Percentiles rank a stretch among this genome's conserved stretches.
These are phyloP conservation scores for Toxotes jaculatrix DNA, from an alignment of 2,113 vertebrate genomes.

Conservation along the genomic window DNA sequence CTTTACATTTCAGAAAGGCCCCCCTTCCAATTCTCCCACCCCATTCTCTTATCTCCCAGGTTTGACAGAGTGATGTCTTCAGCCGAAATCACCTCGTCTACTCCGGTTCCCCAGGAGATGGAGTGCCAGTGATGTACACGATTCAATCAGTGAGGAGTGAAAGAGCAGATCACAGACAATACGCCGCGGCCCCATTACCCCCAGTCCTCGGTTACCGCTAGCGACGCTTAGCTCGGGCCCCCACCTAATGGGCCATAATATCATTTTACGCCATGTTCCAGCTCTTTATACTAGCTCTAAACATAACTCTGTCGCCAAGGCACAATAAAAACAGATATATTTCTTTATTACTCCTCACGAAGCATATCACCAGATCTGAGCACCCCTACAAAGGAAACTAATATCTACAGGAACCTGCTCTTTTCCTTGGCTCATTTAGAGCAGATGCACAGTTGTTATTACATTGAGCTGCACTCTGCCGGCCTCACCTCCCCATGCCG, in stretches of 20 bases:
- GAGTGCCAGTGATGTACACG: slow-evolving; percentile 78
- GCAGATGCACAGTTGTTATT: slow-evolving; percentile 77
- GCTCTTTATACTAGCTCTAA: slow-evolving; percentile 82
- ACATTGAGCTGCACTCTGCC: slow-evolving; percentile 75
- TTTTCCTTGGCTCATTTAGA: slow-evolving; percentile 71
- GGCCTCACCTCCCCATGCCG: slow-evolving; percentile 63
- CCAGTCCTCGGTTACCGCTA: slow-evolving; percentile 76
- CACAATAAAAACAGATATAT: slow-evolving; percentile 85
- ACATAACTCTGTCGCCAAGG: slow-evolving; percentile 80
- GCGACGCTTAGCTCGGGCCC: slow-evolving; percentile 74
- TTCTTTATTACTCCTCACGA: slow-evolving; percentile 82
- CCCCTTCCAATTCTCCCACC: slow-evolving; percentile 42
- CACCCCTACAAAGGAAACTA: slow-evolving; percentile 77
- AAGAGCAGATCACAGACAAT: slow-evolving; percentile 83
- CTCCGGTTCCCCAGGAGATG: slow-evolving; percentile 76
- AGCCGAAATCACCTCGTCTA: slow-evolving; percentile 78
- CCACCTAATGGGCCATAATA: slow-evolving; percentile 85
- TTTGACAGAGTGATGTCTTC: slow-evolving; percentile 80
- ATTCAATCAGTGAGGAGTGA: slow-evolving; percentile 82
- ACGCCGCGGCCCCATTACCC: slow-evolving; percentile 81
- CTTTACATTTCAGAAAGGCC: slow-evolving; percentile 58
- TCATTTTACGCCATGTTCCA: slow-evolving; percentile 82
- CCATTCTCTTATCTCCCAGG: slow-evolving; percentile 70
- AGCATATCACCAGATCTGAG: slow-evolving; percentile 78
- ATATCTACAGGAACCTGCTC: slow-evolving; percentile 76